A percentile compares a stretch with the other conserved stretches of the same genome.
Evolutionary conservation across 2,888 invertebrate genomes (phyloP).

Genomic region (Therioaphis trifolii): DNA sequence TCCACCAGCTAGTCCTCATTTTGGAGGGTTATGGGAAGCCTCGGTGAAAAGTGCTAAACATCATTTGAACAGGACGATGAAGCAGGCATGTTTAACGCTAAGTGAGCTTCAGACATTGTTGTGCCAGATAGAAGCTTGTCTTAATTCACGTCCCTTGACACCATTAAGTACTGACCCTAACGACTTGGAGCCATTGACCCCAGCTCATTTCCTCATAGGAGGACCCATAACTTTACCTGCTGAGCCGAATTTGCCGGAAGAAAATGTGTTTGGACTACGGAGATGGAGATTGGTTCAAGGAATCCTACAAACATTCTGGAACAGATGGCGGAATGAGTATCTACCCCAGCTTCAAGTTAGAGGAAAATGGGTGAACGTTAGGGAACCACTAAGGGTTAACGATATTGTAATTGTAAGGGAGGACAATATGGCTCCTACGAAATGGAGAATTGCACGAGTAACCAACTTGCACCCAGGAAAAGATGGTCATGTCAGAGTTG

Average conservation of each 20-base stretch:
- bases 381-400: no score
- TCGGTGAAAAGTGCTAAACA: slow-evolving; percentile 65
- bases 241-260: neutral
- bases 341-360: no score
- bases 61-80: slow-evolving; percentile 62
- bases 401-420: no score
- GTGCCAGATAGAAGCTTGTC: slow-evolving; percentile 31
- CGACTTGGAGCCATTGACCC: slow-evolving; percentile 51
- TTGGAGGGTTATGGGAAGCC: slow-evolving; percentile 66
- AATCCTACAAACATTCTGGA: no score
- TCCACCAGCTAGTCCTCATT: slow-evolving; percentile 60
- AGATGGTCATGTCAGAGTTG: no score
- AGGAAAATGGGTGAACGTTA: no score
- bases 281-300: no score
- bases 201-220: slow-evolving; percentile 62
- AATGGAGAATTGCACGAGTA: no score
- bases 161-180: neutral
- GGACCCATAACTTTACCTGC: neutral
- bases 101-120: slow-evolving; percentile 32
- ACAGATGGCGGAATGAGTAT: no score
- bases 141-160: slow-evolving; percentile 56
- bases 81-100: neutral
- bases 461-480: no score
- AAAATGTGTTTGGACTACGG: no score
- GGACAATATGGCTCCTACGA: no score